These are phyloP conservation scores for Alitta virens DNA, from an alignment of 2,888 invertebrate species.

Conservation along the genomic window DNA sequence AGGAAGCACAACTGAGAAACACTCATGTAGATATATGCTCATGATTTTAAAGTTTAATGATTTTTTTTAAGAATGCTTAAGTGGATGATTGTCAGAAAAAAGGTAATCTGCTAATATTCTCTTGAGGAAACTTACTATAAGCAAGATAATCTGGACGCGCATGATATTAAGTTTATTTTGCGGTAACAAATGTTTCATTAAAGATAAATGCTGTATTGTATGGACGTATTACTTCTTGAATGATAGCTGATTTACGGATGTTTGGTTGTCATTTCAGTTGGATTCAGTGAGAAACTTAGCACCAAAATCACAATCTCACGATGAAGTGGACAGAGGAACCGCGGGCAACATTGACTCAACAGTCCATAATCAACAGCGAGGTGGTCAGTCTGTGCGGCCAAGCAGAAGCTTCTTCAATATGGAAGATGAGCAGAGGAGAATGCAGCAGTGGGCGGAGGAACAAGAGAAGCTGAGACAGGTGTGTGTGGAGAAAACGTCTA, in stretches of 20 bases:
- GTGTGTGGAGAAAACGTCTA: background rate
- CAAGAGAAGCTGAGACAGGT: constrained; percentile 40
- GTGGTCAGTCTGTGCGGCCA: background rate
- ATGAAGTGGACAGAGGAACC: constrained; percentile 3
- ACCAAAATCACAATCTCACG: background rate
- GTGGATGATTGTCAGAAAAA: background rate
- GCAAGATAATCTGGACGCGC: too few species aligned
- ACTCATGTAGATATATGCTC: background rate
- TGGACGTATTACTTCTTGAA: too few species aligned
- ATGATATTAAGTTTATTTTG: too few species aligned
- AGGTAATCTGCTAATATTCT: too few species aligned
- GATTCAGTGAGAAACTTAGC: background rate
- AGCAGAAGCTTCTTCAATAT: constrained; percentile 20
- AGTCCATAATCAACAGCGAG: background rate
- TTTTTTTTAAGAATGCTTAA: too few species aligned
- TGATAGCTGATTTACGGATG: too few species aligned
- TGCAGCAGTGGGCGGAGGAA: constrained; percentile 39
- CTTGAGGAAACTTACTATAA: too few species aligned
- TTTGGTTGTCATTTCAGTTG: too few species aligned
- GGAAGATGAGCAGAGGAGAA: constrained; percentile 27
- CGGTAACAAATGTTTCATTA: too few species aligned
- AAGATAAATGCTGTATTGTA: too few species aligned
- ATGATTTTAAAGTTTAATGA: background rate
- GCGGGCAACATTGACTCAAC: constrained; percentile 13
- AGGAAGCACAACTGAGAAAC: constrained; percentile 9